Conservation (phyloP, 2,888 invertebrate species). For the Orthosia gracilis region DNA sequence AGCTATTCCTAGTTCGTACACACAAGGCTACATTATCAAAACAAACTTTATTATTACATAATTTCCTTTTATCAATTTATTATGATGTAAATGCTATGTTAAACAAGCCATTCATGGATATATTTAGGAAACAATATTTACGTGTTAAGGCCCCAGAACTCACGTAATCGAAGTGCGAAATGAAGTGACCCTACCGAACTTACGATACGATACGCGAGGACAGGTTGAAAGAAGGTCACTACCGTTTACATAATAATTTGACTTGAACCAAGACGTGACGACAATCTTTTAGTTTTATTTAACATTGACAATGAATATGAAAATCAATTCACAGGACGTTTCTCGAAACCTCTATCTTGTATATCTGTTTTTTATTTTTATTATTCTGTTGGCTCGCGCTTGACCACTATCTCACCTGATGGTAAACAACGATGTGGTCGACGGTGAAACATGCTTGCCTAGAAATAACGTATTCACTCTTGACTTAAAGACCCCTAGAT, state of each 20-base stretch:
- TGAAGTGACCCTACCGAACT: conserved; percentile 67
- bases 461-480: too few species aligned
- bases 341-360: conserved; percentile 2
- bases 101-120: conserved; percentile 59
- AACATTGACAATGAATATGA: conserved; percentile 78
- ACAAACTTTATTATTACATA: conserved; percentile 45
- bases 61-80: conserved; percentile 58
- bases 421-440: too few species aligned
- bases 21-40: conserved; percentile 48
- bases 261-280: conserved; percentile 62
- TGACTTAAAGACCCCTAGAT: too few species aligned
- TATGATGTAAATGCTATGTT: conserved; percentile 57
- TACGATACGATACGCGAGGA: conserved; percentile 57
- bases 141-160: conserved; percentile 56
- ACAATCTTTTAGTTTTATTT: conserved; percentile 65
- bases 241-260: conserved; percentile 79
- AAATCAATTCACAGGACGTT: conserved; percentile 38
- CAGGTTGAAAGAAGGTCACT: conserved; percentile 73
- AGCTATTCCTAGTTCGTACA: conserved; percentile 29
- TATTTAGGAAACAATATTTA: conserved; percentile 66
- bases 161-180: conserved; percentile 70
- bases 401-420: too few species aligned
- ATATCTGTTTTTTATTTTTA: neutral
- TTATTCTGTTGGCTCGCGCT: too few species aligned
- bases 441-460: too few species aligned